phyloP scores from a whole-genome alignment of 2,113 vertebrate species.

The Raja brachyura region DNA sequence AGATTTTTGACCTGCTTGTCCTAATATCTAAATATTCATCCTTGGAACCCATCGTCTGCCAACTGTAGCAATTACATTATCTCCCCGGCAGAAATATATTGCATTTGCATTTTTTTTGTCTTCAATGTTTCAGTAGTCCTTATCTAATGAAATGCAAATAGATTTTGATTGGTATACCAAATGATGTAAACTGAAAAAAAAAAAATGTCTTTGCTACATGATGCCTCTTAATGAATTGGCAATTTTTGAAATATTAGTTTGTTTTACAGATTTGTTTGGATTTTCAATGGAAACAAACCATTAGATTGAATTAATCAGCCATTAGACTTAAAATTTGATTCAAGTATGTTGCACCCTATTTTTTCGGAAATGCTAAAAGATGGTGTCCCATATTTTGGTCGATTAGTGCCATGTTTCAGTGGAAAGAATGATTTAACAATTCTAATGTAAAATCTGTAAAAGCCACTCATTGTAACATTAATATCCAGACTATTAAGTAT shows the following conservation, averaged over 20 bases:
- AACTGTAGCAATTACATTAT: background rate
- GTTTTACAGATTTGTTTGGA: background rate
- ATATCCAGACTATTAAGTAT: background rate
- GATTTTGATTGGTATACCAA: background rate
- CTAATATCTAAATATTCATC: background rate
- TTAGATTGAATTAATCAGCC: background rate
- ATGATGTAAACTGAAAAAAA: background rate
- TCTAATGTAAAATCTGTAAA: background rate
- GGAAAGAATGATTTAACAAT: background rate
- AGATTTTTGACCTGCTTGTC: background rate
- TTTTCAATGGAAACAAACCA: background rate
- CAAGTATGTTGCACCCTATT: background rate
- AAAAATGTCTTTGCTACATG: background rate
- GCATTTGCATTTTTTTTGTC: background rate
- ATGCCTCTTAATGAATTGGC: background rate
- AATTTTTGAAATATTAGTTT: constrained; percentile 3
- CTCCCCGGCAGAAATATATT: background rate
- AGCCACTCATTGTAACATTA: background rate
- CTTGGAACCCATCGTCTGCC: background rate
- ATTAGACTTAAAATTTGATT: background rate
- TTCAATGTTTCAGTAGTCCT: background rate
- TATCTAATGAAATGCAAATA: background rate
- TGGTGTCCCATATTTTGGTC: background rate
- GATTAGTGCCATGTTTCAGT: background rate
- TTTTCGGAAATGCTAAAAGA: background rate